Conservation (phyloP, 2,113 vertebrate genomes). For the Chionodraco myersi region DNA sequence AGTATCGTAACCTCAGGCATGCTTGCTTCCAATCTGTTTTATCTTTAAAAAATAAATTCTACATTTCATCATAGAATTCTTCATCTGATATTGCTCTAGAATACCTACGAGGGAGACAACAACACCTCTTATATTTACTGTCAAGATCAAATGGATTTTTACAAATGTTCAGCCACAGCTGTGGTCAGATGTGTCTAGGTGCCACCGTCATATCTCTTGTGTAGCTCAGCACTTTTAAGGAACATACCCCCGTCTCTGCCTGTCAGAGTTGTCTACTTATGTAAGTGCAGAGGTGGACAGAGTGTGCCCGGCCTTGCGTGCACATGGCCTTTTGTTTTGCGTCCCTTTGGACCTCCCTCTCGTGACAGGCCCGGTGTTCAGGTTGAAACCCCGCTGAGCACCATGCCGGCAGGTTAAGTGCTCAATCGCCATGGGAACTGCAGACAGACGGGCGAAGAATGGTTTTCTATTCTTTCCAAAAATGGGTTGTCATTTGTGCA, state of each 20-base stretch:
- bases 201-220: conserved; percentile 33
- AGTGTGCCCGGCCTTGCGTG: conserved; percentile 77
- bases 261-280: conserved; percentile 59
- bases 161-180: neutral
- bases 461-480: conserved; percentile 28
- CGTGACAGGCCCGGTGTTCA: conserved; percentile 79
- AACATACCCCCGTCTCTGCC: conserved; percentile 39
- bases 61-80: conserved; percentile 33
- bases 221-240: conserved; percentile 52
- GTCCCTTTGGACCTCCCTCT: conserved; percentile 73
- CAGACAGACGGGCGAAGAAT: conserved; percentile 38
- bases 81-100: conserved; percentile 28
- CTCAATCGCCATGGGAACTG: conserved; percentile 71
- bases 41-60: conserved; percentile 38
- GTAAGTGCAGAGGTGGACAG: conserved; percentile 75
- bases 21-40: conserved; percentile 32
- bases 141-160: neutral
- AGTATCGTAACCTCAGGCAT: conserved; percentile 49
- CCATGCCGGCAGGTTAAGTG: conserved; percentile 82
- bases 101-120: conserved; percentile 20
- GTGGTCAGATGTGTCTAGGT: conserved; percentile 46
- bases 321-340: conserved; percentile 71
- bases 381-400: conserved; percentile 68
- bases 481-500: conserved; percentile 34
- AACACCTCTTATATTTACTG: conserved; percentile 9